phyloP scores from a whole-genome alignment of 2,797 vertebrate species.

The Botia kubotai region DNA sequence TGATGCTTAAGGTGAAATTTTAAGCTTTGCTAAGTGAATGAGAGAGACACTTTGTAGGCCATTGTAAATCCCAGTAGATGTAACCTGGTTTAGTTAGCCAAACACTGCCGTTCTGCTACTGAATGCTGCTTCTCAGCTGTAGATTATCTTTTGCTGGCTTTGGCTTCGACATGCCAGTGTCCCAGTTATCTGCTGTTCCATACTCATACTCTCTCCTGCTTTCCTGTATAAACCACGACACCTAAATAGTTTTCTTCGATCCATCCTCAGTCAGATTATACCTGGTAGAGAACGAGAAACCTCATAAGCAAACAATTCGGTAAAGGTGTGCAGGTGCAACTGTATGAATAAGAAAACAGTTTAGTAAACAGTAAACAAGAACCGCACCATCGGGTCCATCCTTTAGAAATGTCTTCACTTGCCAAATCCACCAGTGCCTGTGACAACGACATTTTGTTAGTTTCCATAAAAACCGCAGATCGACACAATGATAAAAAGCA shows the following conservation, averaged over 20 bases:
- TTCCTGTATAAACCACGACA: constrained; percentile 9
- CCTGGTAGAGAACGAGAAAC: constrained; percentile 72
- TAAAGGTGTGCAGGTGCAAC: neutral
- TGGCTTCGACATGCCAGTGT: neutral
- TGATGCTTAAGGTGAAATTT: constrained; percentile 7
- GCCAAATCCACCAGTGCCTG: constrained; percentile 90
- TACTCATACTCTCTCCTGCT: neutral
- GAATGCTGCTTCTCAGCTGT: neutral
- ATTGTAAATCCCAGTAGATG: constrained; percentile 50
- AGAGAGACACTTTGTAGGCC: constrained; percentile 29
- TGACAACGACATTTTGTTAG: constrained; percentile 13
- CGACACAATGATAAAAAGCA: neutral
- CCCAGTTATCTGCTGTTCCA: constrained; percentile 21
- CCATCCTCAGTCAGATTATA: constrained; percentile 93
- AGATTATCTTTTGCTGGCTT: neutral
- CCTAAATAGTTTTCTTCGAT: constrained; percentile 71
- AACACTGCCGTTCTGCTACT: constrained; percentile 14
- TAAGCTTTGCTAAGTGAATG: neutral
- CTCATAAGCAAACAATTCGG: neutral
- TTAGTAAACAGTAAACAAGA: neutral
- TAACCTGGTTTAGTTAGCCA: constrained; percentile 55
- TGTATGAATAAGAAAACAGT: neutral
- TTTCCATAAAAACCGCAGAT: neutral
- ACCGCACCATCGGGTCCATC: constrained; percentile 92
- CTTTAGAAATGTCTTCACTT: constrained; percentile 90